Base-by-base conservation (phyloP, 2,888 invertebrate genomes). In the Mamestra brassicae region DNA sequence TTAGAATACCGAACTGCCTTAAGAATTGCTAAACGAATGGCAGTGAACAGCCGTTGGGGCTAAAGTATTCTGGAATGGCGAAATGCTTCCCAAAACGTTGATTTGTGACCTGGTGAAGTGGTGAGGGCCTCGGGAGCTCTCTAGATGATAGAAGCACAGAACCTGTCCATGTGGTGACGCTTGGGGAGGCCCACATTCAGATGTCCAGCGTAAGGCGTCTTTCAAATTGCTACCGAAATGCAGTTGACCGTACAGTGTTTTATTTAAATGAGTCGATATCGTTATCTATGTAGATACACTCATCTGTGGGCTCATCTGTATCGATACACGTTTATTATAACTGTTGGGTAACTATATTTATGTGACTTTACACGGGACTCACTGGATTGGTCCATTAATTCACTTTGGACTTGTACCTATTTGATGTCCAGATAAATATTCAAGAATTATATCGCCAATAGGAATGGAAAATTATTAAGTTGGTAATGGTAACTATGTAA, bases 181-280 rank as follows among this genome's bases (percentile, higher is more conserved):
- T 54, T 26, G 26, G 26, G 26, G 26, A 26, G 26, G 26, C 26
- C 26, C 26, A 6, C 6, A 17, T 52, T 5, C 52, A 52, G 52
- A n/a, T 8, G 8, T 26, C n/a, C n/a, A n/a, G 54, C n/a, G n/a
- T 17, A 2, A 6, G 0, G 4, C 57, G 2, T 13, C 45, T 45
- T 3, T 62, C 0, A 15, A 26, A 15, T 11, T 11, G 45, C 26
- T 7, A 15, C 8, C 1, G 2, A 26, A 2, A 13, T 57, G 81
- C 55, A 6, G 81, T 17, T 45, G 52, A 77, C 15, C 5, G 62
- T 71, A 64, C 74, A 67, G 64, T 81, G 81, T 81, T 86, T 76
- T 86, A 86, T 86, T 87, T 72, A 86, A 87, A 86, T 83, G 47
- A 84, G 74, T 71, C 74, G 81, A 81, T 77, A 84, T 75, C 74